Evolutionary conservation across 1,140 invertebrate genomes (phyloP).

Genomic region (Caerostris extrusa): DNA sequence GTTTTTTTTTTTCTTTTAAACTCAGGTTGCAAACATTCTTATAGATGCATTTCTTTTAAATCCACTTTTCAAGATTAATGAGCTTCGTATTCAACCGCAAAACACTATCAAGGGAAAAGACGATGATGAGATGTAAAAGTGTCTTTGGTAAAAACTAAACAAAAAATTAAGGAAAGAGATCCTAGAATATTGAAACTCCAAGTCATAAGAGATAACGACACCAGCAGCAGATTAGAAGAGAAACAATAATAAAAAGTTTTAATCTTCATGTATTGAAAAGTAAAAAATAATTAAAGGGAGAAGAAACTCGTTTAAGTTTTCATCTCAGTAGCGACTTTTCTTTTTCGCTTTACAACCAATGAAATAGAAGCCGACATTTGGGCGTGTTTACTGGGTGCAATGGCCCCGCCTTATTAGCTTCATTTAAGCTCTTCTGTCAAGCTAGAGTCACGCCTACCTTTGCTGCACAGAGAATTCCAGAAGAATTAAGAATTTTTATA

Average conservation of each 20-base stretch:
- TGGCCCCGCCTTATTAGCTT: constrained; percentile 68
- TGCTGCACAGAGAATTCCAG: neutral
- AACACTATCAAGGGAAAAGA: neutral
- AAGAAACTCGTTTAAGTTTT: constrained; percentile 65
- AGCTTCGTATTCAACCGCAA: neutral
- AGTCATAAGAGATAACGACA: neutral
- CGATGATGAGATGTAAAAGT: neutral
- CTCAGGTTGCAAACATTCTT: neutral
- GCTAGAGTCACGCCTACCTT: constrained; percentile 42
- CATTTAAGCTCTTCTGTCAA: constrained; percentile 63
- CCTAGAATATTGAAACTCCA: neutral
- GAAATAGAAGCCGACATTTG: constrained; percentile 68
- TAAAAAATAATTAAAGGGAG: neutral
- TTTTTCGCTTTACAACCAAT: constrained; percentile 68
- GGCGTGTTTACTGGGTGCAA: constrained; percentile 69
- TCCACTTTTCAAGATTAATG: neutral
- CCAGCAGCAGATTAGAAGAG: neutral
- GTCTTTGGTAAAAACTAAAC: neutral
- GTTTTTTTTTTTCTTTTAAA: neutral
- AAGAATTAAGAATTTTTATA: constrained; percentile 74
- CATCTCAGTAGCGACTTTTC: constrained; percentile 63
- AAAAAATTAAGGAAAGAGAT: neutral
- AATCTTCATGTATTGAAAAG: constrained; percentile 1
- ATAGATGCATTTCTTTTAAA: neutral
- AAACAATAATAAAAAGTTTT: neutral